phyloP scores from a whole-genome alignment of 2,888 invertebrate species.

The Allolobophora icterica region DNA sequence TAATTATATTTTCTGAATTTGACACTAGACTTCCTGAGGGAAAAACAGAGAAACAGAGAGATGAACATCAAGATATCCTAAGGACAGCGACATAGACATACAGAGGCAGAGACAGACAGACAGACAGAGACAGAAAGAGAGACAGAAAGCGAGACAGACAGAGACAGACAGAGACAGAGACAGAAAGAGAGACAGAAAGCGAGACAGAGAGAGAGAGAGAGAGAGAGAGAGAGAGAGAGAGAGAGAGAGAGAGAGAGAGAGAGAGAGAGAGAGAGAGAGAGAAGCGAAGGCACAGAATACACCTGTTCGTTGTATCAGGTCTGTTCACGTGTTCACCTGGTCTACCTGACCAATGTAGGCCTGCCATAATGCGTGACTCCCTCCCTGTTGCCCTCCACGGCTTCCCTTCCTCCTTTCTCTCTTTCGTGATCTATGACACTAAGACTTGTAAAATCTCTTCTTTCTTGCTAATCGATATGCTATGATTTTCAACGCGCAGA shows the following conservation, averaged over 20 bases:
- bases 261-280: neutral
- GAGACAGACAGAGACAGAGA: neutral
- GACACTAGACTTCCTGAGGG: no score
- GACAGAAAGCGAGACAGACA: neutral
- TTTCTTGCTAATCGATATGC: neutral
- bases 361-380: neutral
- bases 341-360: neutral
- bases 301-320: neutral
- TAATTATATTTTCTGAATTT: no score
- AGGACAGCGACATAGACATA: no score
- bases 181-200: neutral
- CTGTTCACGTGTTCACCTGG: neutral
- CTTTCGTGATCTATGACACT: neutral
- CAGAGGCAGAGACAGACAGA: neutral
- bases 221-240: neutral
- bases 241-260: conserved; percentile 1
- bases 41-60: no score
- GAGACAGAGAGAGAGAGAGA: neutral
- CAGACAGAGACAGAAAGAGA: neutral
- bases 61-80: no score
- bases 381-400: neutral
- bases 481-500: neutral
- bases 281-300: neutral
- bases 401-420: neutral
- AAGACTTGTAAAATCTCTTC: neutral